These are phyloP conservation scores for Drosophila infuscata DNA, from an alignment of 2,888 invertebrate genomes.

Conservation along the genomic window DNA sequence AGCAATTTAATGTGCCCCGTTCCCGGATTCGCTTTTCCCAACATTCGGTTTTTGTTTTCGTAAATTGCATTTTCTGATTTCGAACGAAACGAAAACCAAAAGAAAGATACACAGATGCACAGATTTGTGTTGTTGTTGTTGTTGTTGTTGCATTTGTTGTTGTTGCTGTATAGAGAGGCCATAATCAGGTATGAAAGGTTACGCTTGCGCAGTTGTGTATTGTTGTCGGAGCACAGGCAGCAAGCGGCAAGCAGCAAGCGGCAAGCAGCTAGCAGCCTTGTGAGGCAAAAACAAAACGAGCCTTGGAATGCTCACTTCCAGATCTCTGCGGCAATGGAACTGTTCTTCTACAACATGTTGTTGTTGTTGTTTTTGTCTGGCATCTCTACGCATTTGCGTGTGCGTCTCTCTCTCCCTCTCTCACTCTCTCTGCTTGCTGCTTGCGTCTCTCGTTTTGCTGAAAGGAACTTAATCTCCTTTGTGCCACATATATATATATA, in stretches of 20 bases:
- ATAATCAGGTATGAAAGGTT: slow-evolving; percentile 81
- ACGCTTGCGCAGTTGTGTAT: slow-evolving; percentile 75
- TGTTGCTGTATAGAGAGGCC: slow-evolving; percentile 28
- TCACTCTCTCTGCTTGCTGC: neutral
- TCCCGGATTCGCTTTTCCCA: slow-evolving; percentile 45
- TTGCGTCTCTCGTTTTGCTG: slow-evolving; percentile 12
- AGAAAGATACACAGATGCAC: slow-evolving; percentile 15
- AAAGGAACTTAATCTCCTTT: slow-evolving; percentile 82
- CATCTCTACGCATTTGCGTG: slow-evolving; percentile 66
- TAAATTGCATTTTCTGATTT: slow-evolving; percentile 81
- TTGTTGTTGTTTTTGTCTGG: slow-evolving; percentile 12
- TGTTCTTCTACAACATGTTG: slow-evolving; percentile 19
- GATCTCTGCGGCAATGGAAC: slow-evolving; percentile 30
- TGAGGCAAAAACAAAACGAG: slow-evolving; percentile 21
- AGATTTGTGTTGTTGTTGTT: slow-evolving; percentile 5
- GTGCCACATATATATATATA: slow-evolving; percentile 53
- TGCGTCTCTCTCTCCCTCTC: slow-evolving; percentile 13
- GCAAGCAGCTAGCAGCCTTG: slow-evolving; percentile 5
- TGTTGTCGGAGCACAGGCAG: slow-evolving; percentile 40
- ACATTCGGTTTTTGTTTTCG: slow-evolving; percentile 62
- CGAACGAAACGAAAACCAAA: slow-evolving; percentile 58
- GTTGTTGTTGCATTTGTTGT: neutral
- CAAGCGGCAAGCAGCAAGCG: slow-evolving; percentile 16
- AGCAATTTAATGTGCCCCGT: slow-evolving; percentile 55
- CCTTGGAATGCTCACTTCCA: slow-evolving; percentile 74